phyloP scores from a whole-genome alignment of 2,888 invertebrate genomes.

The Baronia brevicornis region DNA sequence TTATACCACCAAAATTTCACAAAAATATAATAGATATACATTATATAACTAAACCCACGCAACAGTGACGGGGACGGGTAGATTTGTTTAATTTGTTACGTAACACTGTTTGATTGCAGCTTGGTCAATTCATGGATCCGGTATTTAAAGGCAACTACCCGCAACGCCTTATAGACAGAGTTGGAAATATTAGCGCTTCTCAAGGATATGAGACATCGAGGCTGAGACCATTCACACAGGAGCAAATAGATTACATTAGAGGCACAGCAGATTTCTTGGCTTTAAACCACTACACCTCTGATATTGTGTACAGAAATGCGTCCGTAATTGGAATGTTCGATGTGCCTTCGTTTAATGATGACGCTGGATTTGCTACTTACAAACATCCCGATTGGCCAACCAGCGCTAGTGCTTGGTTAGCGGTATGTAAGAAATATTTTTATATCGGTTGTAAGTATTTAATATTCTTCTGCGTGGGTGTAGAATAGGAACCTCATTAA shows the following conservation, averaged over 20 bases:
- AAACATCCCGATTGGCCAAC: constrained; percentile 20
- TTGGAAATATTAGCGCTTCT: constrained; percentile 19
- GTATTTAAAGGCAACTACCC: constrained; percentile 25
- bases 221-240: constrained; percentile 20
- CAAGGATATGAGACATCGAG: constrained; percentile 21
- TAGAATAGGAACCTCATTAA: too few relatives aligned
- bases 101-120: constrained; percentile 14
- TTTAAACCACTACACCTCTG: constrained; percentile 21
- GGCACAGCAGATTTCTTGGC: constrained; percentile 25
- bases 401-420: constrained; percentile 18
- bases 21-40: too few relatives aligned
- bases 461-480: too few relatives aligned
- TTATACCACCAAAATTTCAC: too few relatives aligned
- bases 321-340: constrained; percentile 17
- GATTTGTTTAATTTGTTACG: too few relatives aligned
- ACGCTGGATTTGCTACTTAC: constrained; percentile 16
- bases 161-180: constrained; percentile 18
- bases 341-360: constrained; percentile 21
- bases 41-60: too few relatives aligned
- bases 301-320: constrained; percentile 21
- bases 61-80: too few relatives aligned
- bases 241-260: constrained; percentile 19
- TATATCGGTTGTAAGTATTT: too few relatives aligned
- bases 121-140: constrained; percentile 21
- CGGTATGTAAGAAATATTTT: constrained; percentile 20